Percentiles rank a stretch among this genome's conserved stretches.
Evolutionary conservation across 2,113 vertebrate genomes (phyloP).

Genomic region (Seriola quinqueradiata): DNA sequence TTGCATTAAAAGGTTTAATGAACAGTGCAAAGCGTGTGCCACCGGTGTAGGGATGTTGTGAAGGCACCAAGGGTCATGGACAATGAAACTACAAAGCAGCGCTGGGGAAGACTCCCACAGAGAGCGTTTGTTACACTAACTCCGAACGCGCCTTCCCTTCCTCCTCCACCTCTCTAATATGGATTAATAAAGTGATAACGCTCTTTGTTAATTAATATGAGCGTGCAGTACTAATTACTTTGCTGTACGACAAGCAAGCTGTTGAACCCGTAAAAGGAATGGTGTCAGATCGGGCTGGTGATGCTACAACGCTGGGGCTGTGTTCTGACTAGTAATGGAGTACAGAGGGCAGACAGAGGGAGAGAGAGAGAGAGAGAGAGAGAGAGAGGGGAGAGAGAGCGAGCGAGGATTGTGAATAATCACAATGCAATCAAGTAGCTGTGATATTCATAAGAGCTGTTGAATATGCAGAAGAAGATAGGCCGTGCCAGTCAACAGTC

Average conservation of each 20-base stretch:
- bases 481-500: constrained; percentile 60
- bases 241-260: constrained; percentile 91
- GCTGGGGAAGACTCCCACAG: constrained; percentile 82
- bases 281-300: constrained; percentile 74
- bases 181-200: constrained; percentile 98
- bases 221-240: constrained; percentile 94
- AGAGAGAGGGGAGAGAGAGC: constrained; percentile 3
- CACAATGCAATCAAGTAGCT: constrained; percentile 67
- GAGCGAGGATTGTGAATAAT: constrained; percentile 62
- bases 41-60: constrained; percentile 86
- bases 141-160: constrained; percentile 43
- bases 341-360: constrained; percentile 38
- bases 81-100: constrained; percentile 83
- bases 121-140: constrained; percentile 82
- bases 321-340: constrained; percentile 71
- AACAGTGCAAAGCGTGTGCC: constrained; percentile 89
- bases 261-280: constrained; percentile 84
- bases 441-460: constrained; percentile 66
- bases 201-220: constrained; percentile 97
- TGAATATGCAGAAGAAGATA: constrained; percentile 60
- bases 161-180: constrained; percentile 83
- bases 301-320: constrained; percentile 51
- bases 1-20: constrained; percentile 96
- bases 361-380: constrained; percentile 10
- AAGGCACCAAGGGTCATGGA: constrained; percentile 78